A percentile compares a stretch with the other conserved stretches of the same genome.
Evolutionary conservation across 2,113 vertebrate species (phyloP).

Genomic region (Scatophagus argus): DNA sequence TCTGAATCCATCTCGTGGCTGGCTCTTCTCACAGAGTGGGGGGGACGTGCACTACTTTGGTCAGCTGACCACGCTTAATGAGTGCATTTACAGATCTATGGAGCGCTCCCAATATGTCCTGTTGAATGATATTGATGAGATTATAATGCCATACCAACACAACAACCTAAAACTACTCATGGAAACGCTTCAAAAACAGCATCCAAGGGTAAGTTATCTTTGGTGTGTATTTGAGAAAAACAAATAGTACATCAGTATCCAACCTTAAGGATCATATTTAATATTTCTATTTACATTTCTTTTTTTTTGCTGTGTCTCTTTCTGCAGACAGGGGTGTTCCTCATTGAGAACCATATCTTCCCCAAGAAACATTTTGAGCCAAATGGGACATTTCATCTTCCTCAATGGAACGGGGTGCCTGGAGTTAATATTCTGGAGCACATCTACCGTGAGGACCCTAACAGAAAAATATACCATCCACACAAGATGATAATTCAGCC

Average conservation of each 20-base stretch:
- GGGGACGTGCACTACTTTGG: conserved; percentile 82
- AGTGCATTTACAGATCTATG: conserved; percentile 83
- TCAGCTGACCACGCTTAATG: conserved; percentile 80
- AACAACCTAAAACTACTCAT: conserved; percentile 75
- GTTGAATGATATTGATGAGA: conserved; percentile 86
- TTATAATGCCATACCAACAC: conserved; percentile 82
- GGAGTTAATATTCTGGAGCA: conserved; percentile 85
- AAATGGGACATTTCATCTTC: conserved; percentile 60
- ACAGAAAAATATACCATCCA: conserved; percentile 43
- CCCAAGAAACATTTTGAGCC: conserved; percentile 71
- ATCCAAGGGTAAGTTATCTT: conserved; percentile 55
- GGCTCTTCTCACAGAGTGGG: conserved; percentile 44
- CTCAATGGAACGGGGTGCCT: conserved; percentile 79
- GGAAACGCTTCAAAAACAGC: conserved; percentile 68
- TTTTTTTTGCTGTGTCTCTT: background rate
- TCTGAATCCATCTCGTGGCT: conserved; percentile 78
- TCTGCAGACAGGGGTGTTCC: conserved; percentile 62
- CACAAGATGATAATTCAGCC: conserved; percentile 78
- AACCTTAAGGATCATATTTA: background rate
- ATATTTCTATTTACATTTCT: background rate
- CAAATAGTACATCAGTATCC: background rate
- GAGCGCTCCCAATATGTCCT: conserved; percentile 76
- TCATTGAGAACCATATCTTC: conserved; percentile 85
- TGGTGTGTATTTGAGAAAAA: background rate
- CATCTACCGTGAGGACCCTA: conserved; percentile 73